Evolutionary conservation across 2,113 vertebrate genomes (phyloP).

Genomic region (Epinephelus cyanopodus): DNA sequence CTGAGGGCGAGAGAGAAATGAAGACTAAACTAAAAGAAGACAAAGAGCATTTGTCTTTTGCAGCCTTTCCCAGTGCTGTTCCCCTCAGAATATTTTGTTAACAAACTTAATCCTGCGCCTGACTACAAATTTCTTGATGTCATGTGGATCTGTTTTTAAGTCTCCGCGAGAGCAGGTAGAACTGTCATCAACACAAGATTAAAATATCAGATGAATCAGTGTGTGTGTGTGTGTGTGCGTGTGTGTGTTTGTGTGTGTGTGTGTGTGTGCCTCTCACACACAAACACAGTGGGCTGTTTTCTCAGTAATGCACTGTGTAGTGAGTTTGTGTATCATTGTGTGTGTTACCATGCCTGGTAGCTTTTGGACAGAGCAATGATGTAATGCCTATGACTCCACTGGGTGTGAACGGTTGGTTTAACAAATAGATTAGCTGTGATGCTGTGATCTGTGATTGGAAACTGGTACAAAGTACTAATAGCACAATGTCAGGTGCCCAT

Average conservation of each 20-base stretch:
- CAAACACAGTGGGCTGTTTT: slow-evolving; percentile 29
- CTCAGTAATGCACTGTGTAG: slow-evolving; percentile 32
- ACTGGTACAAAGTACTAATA: neutral
- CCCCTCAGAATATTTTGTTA: slow-evolving; percentile 75
- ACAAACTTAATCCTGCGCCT: slow-evolving; percentile 76
- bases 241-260: neutral
- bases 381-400: slow-evolving; percentile 67
- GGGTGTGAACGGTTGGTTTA: slow-evolving; percentile 58
- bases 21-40: slow-evolving; percentile 67
- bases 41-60: slow-evolving; percentile 74
- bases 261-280: neutral
- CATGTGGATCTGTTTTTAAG: slow-evolving; percentile 66
- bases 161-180: slow-evolving; percentile 27
- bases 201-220: slow-evolving; percentile 35
- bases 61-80: slow-evolving; percentile 50
- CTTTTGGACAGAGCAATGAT: slow-evolving; percentile 63
- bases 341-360: slow-evolving; percentile 47
- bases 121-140: slow-evolving; percentile 69
- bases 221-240: neutral
- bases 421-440: slow-evolving; percentile 35
- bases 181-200: slow-evolving; percentile 25
- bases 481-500: neutral
- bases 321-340: slow-evolving; percentile 36
- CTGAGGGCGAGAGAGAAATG: slow-evolving; percentile 69
- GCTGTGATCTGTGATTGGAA: slow-evolving; percentile 9